Percentiles rank a stretch among this genome's conserved stretches.
phyloP scores from a whole-genome alignment of 2,797 vertebrate genomes.

The Masticophis lateralis region DNA sequence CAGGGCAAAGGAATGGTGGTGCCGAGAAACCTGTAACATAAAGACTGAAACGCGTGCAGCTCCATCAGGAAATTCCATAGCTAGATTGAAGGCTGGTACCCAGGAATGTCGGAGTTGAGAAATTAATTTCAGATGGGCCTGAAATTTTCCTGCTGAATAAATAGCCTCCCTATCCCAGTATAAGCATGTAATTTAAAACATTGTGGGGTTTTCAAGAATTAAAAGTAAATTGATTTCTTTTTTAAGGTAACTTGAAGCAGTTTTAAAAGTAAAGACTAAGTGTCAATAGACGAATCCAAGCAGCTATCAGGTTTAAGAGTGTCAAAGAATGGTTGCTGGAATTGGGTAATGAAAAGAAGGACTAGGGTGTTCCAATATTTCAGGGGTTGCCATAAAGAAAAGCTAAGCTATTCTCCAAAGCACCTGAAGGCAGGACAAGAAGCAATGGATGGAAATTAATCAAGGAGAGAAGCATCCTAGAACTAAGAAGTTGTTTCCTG shows the following conservation, averaged over 20 bases:
- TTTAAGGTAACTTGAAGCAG: slow-evolving; percentile 42
- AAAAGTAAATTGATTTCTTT: slow-evolving; percentile 42
- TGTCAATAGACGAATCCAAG: slow-evolving; percentile 58
- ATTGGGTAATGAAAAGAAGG: not conserved
- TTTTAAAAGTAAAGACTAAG: slow-evolving; percentile 41
- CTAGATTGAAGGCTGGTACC: slow-evolving; percentile 67
- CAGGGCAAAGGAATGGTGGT: slow-evolving; percentile 25
- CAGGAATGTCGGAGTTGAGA: slow-evolving; percentile 60
- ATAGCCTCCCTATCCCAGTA: slow-evolving; percentile 56
- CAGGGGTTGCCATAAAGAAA: not conserved
- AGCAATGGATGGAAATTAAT: not conserved
- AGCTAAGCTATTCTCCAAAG: not conserved
- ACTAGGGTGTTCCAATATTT: not conserved
- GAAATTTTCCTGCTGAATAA: slow-evolving; percentile 64
- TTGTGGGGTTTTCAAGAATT: slow-evolving; percentile 41
- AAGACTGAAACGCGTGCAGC: slow-evolving; percentile 11
- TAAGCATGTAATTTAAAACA: slow-evolving; percentile 66
- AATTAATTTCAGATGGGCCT: slow-evolving; percentile 69
- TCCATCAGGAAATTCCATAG: slow-evolving; percentile 63
- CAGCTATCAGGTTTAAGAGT: slow-evolving; percentile 50
- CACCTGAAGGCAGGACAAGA: not conserved
- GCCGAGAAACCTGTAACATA: slow-evolving; percentile 50
- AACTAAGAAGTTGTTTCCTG: not conserved
- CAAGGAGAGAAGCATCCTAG: not conserved
- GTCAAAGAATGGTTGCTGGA: slow-evolving; percentile 25